Percentiles rank a stretch among this genome's conserved stretches.
Evolutionary conservation across 2,797 vertebrate genomes (phyloP).

Genomic region (Phoeniculus purpureus): DNA sequence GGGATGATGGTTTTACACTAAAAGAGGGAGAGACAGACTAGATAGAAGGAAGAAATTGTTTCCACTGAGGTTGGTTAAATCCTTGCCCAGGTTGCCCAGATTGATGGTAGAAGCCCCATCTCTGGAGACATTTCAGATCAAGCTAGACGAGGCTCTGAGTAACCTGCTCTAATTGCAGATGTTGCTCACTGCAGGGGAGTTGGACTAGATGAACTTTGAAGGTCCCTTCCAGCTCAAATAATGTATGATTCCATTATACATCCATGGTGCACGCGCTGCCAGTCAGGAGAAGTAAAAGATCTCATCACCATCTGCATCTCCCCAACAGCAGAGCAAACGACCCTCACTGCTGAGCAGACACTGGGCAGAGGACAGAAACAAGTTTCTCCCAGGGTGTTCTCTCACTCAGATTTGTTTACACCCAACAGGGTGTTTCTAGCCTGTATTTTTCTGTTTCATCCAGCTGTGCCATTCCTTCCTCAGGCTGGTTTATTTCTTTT

Average conservation of each 20-base stretch:
- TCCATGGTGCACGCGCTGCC: neutral
- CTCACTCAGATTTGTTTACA: neutral
- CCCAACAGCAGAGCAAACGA: neutral
- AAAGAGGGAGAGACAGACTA: neutral
- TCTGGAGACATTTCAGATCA: neutral
- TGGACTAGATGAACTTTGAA: neutral
- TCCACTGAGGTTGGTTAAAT: neutral
- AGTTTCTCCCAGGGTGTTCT: neutral
- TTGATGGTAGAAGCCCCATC: neutral
- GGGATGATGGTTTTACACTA: neutral
- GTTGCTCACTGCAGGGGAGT: neutral
- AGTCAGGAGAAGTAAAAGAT: neutral
- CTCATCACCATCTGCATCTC: neutral
- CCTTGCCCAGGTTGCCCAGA: neutral
- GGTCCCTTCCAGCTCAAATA: neutral
- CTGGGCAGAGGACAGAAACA: neutral
- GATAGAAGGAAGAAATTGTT: neutral
- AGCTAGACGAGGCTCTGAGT: neutral
- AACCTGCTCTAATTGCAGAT: neutral
- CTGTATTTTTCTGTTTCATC: neutral
- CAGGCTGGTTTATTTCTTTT: conserved; percentile 60
- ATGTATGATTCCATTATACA: neutral
- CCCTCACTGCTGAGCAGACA: neutral
- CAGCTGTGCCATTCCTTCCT: conserved; percentile 51
- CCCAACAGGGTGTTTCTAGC: neutral